A percentile compares a stretch with the other conserved stretches of the same genome.
phyloP scores from a whole-genome alignment of 2,113 vertebrate genomes.

The Daphoenositta chrysoptera region DNA sequence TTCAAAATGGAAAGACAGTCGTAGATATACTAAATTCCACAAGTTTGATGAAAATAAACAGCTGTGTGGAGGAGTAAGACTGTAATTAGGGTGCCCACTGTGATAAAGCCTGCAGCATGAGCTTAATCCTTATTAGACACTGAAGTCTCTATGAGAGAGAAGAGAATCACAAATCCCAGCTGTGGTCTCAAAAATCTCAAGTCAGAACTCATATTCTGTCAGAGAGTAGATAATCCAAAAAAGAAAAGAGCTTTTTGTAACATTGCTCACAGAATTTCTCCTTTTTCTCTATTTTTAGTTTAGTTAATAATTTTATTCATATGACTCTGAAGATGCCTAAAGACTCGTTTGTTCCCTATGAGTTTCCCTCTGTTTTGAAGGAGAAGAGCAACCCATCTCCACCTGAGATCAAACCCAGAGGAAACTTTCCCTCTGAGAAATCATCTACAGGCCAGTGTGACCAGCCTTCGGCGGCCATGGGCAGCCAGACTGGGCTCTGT shows the following conservation, averaged over 20 bases:
- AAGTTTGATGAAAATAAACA: background rate
- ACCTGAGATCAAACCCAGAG: background rate
- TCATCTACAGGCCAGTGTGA: background rate
- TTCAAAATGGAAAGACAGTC: background rate
- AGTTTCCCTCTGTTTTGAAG: background rate
- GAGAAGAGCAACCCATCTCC: background rate
- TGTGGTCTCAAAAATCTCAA: background rate
- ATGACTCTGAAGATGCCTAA: background rate
- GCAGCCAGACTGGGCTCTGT: rapidly evolving
- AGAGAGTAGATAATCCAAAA: background rate
- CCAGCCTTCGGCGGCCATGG: rapidly evolving
- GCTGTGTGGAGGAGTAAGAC: background rate
- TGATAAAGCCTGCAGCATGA: slow-evolving; percentile 5
- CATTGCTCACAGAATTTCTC: background rate
- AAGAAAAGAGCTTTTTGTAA: background rate
- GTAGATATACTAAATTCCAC: slow-evolving; percentile 9
- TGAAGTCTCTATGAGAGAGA: background rate
- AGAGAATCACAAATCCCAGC: background rate
- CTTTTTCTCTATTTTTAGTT: background rate
- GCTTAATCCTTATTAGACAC: slow-evolving; percentile 27
- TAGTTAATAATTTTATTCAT: background rate
- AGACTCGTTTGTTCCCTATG: background rate
- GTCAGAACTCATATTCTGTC: background rate
- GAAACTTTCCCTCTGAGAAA: background rate
- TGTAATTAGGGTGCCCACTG: slow-evolving; percentile 24